These are phyloP conservation scores for Microcebus murinus DNA, from an alignment of 2,113 vertebrate genomes.

Conservation along the genomic window DNA sequence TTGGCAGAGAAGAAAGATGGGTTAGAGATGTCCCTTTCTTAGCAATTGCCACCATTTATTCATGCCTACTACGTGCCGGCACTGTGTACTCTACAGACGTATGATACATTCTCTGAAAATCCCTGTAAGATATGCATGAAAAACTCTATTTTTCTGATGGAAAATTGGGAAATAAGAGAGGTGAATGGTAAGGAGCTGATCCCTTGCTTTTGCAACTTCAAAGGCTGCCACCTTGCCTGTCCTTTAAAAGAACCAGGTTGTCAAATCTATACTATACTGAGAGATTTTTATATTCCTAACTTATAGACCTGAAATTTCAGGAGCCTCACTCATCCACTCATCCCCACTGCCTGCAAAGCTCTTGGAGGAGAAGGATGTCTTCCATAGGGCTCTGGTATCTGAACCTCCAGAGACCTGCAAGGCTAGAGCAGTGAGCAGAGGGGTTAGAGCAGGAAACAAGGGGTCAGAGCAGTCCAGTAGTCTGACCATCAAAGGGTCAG, in stretches of 20 bases:
- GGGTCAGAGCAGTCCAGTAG: background rate
- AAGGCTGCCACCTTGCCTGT: background rate
- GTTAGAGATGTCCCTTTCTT: background rate
- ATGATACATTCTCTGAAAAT: background rate
- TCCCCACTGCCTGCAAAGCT: background rate
- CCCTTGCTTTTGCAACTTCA: background rate
- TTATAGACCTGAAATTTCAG: background rate
- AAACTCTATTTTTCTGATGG: background rate
- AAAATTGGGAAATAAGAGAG: background rate
- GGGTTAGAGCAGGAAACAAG: background rate
- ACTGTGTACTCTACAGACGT: background rate
- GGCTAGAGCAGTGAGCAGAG: background rate
- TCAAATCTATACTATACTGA: background rate
- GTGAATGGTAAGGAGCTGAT: background rate
- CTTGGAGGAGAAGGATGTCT: background rate
- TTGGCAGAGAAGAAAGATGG: background rate
- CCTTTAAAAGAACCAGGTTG: background rate
- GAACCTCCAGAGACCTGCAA: background rate
- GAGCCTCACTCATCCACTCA: background rate
- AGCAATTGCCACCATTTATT: background rate
- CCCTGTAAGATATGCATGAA: background rate
- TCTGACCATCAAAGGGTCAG: background rate
- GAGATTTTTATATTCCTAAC: background rate
- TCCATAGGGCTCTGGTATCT: accelerated
- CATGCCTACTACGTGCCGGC: background rate